Evolutionary conservation across 2,888 invertebrate species (phyloP), one percentile per base, ranked within the genome.

Genomic region (Erebia epiphron): DNA sequence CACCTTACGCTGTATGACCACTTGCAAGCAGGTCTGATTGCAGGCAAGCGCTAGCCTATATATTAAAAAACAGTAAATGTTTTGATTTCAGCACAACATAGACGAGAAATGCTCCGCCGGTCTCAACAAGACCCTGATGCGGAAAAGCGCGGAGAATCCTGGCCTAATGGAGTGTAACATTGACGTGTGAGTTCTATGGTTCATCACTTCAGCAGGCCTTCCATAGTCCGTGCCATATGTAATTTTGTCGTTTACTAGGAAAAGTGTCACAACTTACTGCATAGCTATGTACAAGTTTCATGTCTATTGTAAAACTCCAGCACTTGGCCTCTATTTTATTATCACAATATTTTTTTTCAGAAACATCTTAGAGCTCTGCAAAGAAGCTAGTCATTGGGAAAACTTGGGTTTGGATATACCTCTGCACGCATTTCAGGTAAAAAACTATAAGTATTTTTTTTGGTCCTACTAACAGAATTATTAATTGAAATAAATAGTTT

Each of bases 151-250:
- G 18, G 89, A 90, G 5, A 94, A 94, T 68, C 94, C 95, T 18
- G 96, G 96, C 0, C 89, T 97, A 62, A 84, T 98, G 73, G 96
- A 97, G 83, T 96, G 96, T 83, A 98, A 98, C 84, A 96, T 98
- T 77, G 97, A 98, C 84, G 94, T 95, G 96, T 96, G 84, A 85
- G 88, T 82, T 21, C 16, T 35, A 35, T 35, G 35, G 35, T 5
- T 7, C 35, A 35, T 35, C 35, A 35, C 35, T 35, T 35, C 7
- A 35, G 35, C 35, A 35, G 7, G 35, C 35, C 35, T 35, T 35
- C 35, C 35, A 35, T 35, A 35, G 1, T 7, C 35, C 35, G 35
- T 35, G 7, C 35, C 35, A 5, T 35, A 35, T 35, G 35, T 35
- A 35, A 7, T 35, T 35, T 35, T 35, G 0, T 35, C 7, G 35